These are phyloP conservation scores for Oostethus manadensis DNA, from an alignment of 2,113 vertebrate genomes.

Conservation along the genomic window DNA sequence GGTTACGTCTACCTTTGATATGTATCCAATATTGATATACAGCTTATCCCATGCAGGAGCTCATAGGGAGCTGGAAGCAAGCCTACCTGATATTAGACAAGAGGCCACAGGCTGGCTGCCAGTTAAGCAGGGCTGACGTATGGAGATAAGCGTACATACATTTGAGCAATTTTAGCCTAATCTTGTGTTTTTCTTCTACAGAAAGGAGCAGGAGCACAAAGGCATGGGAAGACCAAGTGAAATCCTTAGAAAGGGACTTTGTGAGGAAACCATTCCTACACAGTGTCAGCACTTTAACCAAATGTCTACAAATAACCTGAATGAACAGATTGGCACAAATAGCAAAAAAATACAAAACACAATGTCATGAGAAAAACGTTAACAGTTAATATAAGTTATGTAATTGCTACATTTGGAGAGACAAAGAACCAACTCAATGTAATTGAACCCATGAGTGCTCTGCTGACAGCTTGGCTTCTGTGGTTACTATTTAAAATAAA, in stretches of 20 bases:
- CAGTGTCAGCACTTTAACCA: not conserved
- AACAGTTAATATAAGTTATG: constrained; percentile 46
- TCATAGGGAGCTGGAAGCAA: not conserved
- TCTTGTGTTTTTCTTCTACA: not conserved
- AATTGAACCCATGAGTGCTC: constrained; percentile 55
- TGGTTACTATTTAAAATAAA: constrained; percentile 38
- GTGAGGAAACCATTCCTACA: not conserved
- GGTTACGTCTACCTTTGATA: not conserved
- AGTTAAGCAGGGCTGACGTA: not conserved
- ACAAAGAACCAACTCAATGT: constrained; percentile 36
- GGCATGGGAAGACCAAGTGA: not conserved
- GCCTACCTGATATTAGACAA: not conserved
- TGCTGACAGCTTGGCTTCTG: constrained; percentile 41
- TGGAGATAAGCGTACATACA: not conserved
- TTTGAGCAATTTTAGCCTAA: not conserved
- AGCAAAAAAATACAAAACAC: not conserved
- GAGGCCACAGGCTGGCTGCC: not conserved
- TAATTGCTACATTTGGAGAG: constrained; percentile 31
- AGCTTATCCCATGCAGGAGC: not conserved
- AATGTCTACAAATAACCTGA: not conserved
- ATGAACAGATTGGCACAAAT: not conserved
- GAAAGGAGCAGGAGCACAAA: not conserved
- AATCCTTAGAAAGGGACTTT: not conserved
- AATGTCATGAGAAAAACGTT: constrained; percentile 38
- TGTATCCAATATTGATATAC: not conserved